A percentile compares a stretch with the other conserved stretches of the same genome.
phyloP scores from a whole-genome alignment of 1,140 invertebrate genomes.

The Zaprionus inermis region DNA sequence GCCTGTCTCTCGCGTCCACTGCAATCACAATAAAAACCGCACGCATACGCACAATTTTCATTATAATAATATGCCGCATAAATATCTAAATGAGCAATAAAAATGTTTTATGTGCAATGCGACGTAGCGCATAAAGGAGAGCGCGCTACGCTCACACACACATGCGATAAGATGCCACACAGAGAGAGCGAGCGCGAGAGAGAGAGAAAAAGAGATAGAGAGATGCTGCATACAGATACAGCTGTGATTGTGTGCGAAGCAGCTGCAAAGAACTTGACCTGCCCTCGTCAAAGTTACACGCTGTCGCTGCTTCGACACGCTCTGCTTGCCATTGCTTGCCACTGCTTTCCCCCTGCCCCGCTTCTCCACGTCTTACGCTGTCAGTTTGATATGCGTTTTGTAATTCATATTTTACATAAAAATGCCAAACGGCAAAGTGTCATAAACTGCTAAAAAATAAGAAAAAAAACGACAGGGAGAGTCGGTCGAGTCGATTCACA shows the following conservation, averaged over 20 bases:
- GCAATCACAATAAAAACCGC: slow-evolving; percentile 81
- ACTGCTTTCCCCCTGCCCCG: not conserved
- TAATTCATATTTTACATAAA: slow-evolving; percentile 70
- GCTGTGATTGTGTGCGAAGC: slow-evolving; percentile 54
- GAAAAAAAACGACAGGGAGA: slow-evolving; percentile 51
- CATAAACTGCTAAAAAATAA: slow-evolving; percentile 60
- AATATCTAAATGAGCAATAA: slow-evolving; percentile 83
- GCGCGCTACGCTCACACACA: slow-evolving; percentile 32
- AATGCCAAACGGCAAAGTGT: slow-evolving; percentile 58
- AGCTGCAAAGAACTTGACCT: slow-evolving; percentile 64
- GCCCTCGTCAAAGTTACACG: slow-evolving; percentile 50
- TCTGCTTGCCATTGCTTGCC: slow-evolving; percentile 14
- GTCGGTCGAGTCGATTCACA: slow-evolving; percentile 27
- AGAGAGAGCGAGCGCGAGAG: no score
- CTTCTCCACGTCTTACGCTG: not conserved
- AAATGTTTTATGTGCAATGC: slow-evolving; percentile 81
- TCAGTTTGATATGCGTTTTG: slow-evolving; percentile 63
- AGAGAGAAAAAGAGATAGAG: no score
- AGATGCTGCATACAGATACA: slow-evolving; percentile 10
- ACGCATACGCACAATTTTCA: slow-evolving; percentile 81
- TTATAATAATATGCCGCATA: slow-evolving; percentile 81
- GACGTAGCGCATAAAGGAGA: slow-evolving; percentile 54
- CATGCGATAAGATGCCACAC: slow-evolving; percentile 16
- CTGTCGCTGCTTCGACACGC: not conserved
- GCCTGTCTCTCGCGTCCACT: slow-evolving; percentile 51